Evolutionary conservation across 2,888 invertebrate genomes (phyloP), one percentile per base, ranked within the genome.

Genomic region (Lordiphosa andalusiaca): DNA sequence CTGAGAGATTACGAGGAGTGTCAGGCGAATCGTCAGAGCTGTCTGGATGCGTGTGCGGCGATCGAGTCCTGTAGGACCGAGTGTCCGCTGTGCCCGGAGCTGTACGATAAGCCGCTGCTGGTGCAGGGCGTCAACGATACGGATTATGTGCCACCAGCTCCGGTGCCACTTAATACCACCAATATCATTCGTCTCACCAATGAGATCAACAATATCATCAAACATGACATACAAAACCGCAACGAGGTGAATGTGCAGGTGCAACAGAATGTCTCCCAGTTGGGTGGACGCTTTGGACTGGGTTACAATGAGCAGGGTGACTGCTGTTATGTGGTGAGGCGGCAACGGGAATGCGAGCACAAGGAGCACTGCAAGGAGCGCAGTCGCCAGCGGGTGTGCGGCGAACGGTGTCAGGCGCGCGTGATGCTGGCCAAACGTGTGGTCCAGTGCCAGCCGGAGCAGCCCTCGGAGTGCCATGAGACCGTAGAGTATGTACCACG

Each of bases 201-300:
- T 52, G 83, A 87, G 60, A 88, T 88, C 25, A 77, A 70, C 6
- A 88, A 88, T 44, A 76, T 86, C 3, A 86, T 88, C 44, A 74
- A 85, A 3, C 80, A 76, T 6, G 82, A 87, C 30, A 74, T 88
- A n/a, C 71, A 72, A 3, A 57, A 75, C 0, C 71, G 67, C 7
- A 88, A 80, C 41, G 72, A 85, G 19, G 83, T 88, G 23, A 84
- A 87, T 37, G 73, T 89, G 0, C 70, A 85, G 57, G 67, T 89
- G 10, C 75, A 87, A 33, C 85, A 85, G 38, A 89, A 88, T 60
- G 69, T 73, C 9, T 83, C 88, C 0, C 78, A 80, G 23, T 69
- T 74, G n/a, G 89, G 89, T 9, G 89, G 89, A 0, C 75, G 85
- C 56, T 89, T 82, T 50, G 89, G 89, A 0, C 53, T 89, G 2